Conservation (phyloP, 2,113 vertebrate species). For the Abramis brama region DNA sequence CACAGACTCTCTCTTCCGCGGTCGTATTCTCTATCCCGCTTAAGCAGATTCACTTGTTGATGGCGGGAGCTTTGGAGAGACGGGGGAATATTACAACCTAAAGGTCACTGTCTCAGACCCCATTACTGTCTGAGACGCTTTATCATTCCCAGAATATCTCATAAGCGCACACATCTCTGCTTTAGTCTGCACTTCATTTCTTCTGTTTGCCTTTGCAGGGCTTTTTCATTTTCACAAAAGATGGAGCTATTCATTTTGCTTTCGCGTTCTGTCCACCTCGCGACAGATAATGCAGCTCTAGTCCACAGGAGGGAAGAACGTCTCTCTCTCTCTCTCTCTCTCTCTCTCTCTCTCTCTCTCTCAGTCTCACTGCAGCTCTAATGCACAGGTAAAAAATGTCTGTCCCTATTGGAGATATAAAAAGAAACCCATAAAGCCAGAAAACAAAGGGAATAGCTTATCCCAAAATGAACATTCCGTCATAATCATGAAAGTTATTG, state of each 20-base stretch:
- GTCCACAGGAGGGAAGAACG: constrained; percentile 40
- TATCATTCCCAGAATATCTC: constrained; percentile 32
- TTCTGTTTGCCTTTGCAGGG: constrained; percentile 46
- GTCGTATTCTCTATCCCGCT: background rate
- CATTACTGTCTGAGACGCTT: constrained; percentile 17
- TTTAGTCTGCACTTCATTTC: constrained; percentile 38
- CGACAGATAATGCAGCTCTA: constrained; percentile 37
- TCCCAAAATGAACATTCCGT: background rate
- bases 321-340: background rate
- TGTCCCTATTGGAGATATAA: constrained; percentile 47
- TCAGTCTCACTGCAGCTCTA: constrained; percentile 15
- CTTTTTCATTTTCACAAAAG: constrained; percentile 53
- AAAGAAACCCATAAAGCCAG: constrained; percentile 46
- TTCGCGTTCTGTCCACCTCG: constrained; percentile 30
- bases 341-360: background rate
- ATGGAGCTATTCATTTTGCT: constrained; percentile 58
- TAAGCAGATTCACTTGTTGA: constrained; percentile 33
- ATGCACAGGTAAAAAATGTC: constrained; percentile 49
- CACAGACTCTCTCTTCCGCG: background rate
- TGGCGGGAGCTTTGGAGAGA: constrained; percentile 27
- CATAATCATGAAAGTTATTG: background rate
- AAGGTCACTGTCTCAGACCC: constrained; percentile 22
- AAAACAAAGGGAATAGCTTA: constrained; percentile 33
- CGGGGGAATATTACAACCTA: constrained; percentile 19
- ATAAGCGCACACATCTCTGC: constrained; percentile 39